Evolutionary conservation across 2,797 vertebrate genomes (phyloP).

Genomic region (Gila robusta): DNA sequence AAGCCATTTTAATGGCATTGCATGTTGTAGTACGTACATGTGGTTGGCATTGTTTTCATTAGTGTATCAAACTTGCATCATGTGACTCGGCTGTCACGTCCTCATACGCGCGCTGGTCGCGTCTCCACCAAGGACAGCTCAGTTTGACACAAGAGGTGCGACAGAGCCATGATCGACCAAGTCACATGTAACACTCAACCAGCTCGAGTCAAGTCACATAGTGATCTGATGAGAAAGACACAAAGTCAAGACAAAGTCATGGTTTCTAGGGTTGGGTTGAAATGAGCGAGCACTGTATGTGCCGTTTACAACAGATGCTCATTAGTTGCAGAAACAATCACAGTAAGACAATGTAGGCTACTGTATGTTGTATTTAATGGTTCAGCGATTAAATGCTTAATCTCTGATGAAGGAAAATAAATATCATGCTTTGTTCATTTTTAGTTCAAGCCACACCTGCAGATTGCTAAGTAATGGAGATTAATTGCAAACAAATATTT

Average conservation of each 20-base stretch:
- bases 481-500: neutral
- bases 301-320: neutral
- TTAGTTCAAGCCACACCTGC: conserved; percentile 5
- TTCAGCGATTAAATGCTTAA: conserved; percentile 25
- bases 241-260: neutral
- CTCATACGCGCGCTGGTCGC: neutral
- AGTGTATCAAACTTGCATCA: neutral
- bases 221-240: neutral
- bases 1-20: neutral
- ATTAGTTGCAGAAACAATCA: neutral
- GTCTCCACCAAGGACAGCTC: conserved; percentile 5
- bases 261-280: neutral
- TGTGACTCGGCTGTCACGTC: conserved; percentile 10
- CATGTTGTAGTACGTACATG: neutral
- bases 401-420: neutral
- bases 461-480: conserved; percentile 16
- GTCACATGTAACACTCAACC: conserved; percentile 19
- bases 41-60: neutral
- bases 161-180: conserved; percentile 16
- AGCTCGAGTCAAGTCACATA: neutral
- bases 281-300: neutral
- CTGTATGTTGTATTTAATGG: neutral
- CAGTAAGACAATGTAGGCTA: neutral
- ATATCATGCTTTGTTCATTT: neutral
- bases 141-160: conserved; percentile 14